Conservation (phyloP, 2,797 vertebrate species). For the Miichthys miiuy region DNA sequence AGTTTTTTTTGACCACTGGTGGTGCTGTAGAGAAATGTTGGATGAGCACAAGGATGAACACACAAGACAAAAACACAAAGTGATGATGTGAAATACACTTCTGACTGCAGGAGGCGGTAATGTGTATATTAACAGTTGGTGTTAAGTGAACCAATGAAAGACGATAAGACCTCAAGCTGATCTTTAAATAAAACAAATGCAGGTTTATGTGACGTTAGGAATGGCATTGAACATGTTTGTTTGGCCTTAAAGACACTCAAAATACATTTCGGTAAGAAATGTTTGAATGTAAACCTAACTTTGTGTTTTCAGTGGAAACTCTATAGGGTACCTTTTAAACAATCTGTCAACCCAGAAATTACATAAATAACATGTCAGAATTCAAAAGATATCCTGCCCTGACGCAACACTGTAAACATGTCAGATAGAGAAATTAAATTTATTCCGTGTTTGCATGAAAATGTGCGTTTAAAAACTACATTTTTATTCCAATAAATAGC, state of each 20-base stretch:
- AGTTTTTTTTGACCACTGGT: constrained; percentile 39
- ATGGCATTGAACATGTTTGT: not conserved
- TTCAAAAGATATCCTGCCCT: not conserved
- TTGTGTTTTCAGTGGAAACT: constrained; percentile 39
- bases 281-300: constrained; percentile 45
- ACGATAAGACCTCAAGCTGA: not conserved
- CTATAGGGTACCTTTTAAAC: constrained; percentile 50
- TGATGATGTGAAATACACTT: not conserved
- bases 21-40: constrained; percentile 33
- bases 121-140: constrained; percentile 29
- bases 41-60: constrained; percentile 2
- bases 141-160: constrained; percentile 10
- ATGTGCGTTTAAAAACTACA: constrained; percentile 29
- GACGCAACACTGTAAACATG: constrained; percentile 9
- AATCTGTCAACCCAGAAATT: not conserved
- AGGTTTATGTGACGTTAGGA: not conserved
- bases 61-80: not conserved
- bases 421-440: constrained; percentile 9
- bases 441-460: constrained; percentile 43
- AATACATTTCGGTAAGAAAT: constrained; percentile 29
- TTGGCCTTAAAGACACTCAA: constrained; percentile 18
- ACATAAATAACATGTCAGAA: not conserved
- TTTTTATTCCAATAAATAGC: constrained; percentile 19
- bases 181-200: not conserved
- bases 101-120: constrained; percentile 29